Evolutionary conservation across 1,140 invertebrate species (phyloP).

Genomic region (Trichonephila inaurata): DNA sequence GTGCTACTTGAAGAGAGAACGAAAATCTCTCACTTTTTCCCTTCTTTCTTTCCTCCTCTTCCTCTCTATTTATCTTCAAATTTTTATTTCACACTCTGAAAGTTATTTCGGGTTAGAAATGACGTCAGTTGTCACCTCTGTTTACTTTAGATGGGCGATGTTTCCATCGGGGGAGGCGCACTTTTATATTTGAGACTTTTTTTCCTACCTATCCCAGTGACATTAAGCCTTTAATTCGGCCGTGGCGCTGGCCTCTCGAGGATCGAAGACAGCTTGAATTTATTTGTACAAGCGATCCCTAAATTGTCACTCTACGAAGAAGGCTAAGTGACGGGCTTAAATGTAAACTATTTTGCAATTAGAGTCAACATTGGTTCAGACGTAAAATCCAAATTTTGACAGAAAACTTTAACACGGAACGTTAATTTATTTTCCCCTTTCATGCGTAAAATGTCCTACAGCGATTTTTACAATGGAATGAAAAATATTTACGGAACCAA

Average conservation of each 20-base stretch:
- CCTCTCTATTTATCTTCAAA: slow-evolving; percentile 47
- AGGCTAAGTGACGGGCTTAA: no score
- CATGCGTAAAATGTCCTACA: no score
- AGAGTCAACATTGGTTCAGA: no score
- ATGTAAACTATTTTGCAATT: no score
- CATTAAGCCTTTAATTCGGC: not conserved
- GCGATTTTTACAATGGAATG: no score
- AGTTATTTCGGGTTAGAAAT: slow-evolving; percentile 60
- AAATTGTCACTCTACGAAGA: no score
- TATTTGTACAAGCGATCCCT: not conserved
- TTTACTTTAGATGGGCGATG: not conserved
- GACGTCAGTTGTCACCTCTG: slow-evolving; percentile 51
- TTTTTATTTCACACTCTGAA: slow-evolving; percentile 44
- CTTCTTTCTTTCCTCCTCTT: not conserved
- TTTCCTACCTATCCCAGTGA: no score
- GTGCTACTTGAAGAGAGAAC: not conserved
- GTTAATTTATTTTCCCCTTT: no score
- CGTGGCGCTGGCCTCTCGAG: not conserved
- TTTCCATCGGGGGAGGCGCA: not conserved
- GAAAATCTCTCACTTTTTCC: not conserved
- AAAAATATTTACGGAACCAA: no score
- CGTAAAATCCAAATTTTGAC: no score
- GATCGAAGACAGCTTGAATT: not conserved
- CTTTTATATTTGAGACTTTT: no score
- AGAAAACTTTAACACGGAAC: no score